Evolutionary conservation across 2,113 vertebrate genomes (phyloP), one percentile per base, ranked within the genome.

Genomic region (Oncorhynchus masou): DNA sequence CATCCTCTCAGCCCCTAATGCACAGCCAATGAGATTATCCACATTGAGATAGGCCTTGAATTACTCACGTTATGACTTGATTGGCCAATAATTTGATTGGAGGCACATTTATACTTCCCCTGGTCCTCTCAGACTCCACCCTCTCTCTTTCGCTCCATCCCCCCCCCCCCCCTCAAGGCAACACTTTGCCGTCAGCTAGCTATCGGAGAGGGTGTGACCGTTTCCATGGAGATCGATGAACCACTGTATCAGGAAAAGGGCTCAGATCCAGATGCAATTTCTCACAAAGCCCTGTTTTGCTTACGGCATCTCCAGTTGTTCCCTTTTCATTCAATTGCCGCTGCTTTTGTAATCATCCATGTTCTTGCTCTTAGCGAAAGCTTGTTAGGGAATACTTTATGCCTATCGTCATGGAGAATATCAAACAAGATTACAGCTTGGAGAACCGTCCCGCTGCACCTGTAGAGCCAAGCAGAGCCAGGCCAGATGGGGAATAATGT

Each of bases 71-170:
- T 95, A 92, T 93, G 95, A 95, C 93, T 93, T 95, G 94, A 97
- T 96, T 95, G 95, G 94, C 80, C 90, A 91, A 83, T 97, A 96
- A 97, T 97, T 95, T 94, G 93, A 96, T 97, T 95, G 92, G 89
- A 93, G 91, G 93, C 94, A 95, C 93, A 95, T 94, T 95, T 94
- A 92, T 85, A 92, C 91, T 92, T 88, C 86, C 88, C 78, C 79
- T 83, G 78, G 70, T 88, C 88, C 80, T 74, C 64, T 87, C 82
- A 84, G 82, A 86, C 81, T 83, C 81, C 80, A 82, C 82, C 79
- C 75, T 70, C 69, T 67, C 68, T 51, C 2, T 22, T 13, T 24
- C 5, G 2, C 16, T 45, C 34, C 8, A n/a, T 1, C 20, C 68
- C 68, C 45, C 51, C 66, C 15, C 24, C n/a, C 71, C 69, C 48